Percentiles rank a stretch among this genome's conserved stretches.
Evolutionary conservation across 2,888 invertebrate species (phyloP).

Genomic region (Rhagonycha fulva): DNA sequence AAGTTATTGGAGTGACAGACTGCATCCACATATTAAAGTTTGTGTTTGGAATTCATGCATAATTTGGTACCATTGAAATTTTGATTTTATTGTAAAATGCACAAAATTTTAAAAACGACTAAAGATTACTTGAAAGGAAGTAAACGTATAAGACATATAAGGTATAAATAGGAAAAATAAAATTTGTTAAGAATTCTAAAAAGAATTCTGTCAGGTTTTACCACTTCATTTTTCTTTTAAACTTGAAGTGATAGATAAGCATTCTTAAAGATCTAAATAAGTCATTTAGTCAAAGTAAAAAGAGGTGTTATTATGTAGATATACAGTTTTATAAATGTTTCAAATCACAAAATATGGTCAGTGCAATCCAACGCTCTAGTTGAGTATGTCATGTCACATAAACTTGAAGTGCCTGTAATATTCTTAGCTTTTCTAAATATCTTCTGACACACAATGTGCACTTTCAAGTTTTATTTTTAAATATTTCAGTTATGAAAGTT

Average conservation of each 20-base stretch:
- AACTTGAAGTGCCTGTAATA: background rate
- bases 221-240: background rate
- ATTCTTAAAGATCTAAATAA: too few species aligned
- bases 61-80: too few species aligned
- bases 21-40: too few species aligned
- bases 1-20: too few species aligned
- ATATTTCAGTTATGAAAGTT: background rate
- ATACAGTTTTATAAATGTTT: background rate
- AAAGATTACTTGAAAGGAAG: too few species aligned
- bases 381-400: background rate
- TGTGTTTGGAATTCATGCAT: too few species aligned
- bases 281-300: background rate
- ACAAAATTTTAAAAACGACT: too few species aligned
- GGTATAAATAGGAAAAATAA: too few species aligned
- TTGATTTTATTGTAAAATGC: too few species aligned
- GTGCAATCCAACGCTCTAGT: background rate
- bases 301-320: background rate
- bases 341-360: background rate
- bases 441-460: background rate
- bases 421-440: background rate
- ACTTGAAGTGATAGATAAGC: background rate
- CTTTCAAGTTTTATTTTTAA: background rate
- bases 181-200: too few species aligned
- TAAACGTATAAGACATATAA: too few species aligned
- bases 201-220: too few species aligned